phyloP scores from a whole-genome alignment of 2,888 invertebrate genomes.

The Drosophila pseudotakahashii region DNA sequence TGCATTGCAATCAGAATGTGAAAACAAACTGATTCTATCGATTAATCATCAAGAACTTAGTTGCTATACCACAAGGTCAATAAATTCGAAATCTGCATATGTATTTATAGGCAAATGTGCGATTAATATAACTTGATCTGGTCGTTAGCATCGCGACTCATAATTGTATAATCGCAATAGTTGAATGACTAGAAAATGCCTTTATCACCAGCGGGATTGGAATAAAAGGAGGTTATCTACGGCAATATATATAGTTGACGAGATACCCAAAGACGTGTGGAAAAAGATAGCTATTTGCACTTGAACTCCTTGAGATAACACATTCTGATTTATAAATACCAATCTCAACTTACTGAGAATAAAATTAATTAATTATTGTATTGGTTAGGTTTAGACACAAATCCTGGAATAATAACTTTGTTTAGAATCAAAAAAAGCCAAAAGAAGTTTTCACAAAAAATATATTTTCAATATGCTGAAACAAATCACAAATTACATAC shows the following conservation, averaged over 20 bases:
- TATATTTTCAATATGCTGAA: no score
- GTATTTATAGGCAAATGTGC: constrained; percentile 8
- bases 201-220: constrained; percentile 16
- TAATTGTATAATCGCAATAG: constrained; percentile 11
- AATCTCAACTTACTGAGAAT: neutral
- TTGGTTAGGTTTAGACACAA: no score
- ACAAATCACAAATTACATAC: no score
- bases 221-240: constrained; percentile 14
- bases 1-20: neutral
- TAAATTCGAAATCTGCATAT: constrained; percentile 22
- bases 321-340: neutral
- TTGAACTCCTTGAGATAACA: constrained; percentile 3
- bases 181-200: constrained; percentile 33
- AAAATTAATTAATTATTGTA: neutral
- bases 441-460: no score
- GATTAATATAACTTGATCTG: constrained; percentile 26
- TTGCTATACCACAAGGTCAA: constrained; percentile 25
- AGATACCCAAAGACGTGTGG: neutral
- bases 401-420: no score
- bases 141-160: constrained; percentile 7
- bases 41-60: constrained; percentile 22
- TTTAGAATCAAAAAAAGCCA: no score
- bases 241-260: neutral
- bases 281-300: neutral
- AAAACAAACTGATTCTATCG: neutral